Percentiles rank a stretch among this genome's conserved stretches.
Evolutionary conservation across 2,113 vertebrate species (phyloP).

Genomic region (Setophaga kirtlandii): DNA sequence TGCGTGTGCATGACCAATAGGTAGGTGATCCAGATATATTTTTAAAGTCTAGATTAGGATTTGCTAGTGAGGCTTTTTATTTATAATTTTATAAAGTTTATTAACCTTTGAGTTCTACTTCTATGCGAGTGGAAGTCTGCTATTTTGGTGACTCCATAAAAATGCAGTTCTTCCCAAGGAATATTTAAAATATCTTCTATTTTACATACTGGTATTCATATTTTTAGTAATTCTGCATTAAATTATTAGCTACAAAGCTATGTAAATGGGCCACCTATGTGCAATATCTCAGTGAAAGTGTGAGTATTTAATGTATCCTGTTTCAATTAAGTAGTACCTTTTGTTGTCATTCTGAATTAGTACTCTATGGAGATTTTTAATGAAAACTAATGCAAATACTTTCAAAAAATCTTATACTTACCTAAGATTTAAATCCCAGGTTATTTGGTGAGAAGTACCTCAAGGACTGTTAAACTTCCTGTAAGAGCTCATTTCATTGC

Average conservation of each 20-base stretch:
- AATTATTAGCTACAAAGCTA: constrained; percentile 74
- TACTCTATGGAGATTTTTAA: constrained; percentile 50
- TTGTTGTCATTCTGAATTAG: constrained; percentile 63
- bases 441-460: constrained; percentile 36
- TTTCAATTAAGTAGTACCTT: constrained; percentile 58
- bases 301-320: constrained; percentile 68
- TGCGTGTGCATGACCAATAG: constrained; percentile 82
- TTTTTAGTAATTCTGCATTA: constrained; percentile 70
- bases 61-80: constrained; percentile 63
- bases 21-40: constrained; percentile 74
- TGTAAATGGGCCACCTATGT: constrained; percentile 77
- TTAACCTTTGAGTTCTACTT: constrained; percentile 70
- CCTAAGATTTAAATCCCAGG: constrained; percentile 24
- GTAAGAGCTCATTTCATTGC: constrained; percentile 25
- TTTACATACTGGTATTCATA: constrained; percentile 68
- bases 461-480: constrained; percentile 52
- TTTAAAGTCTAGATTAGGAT: constrained; percentile 61
- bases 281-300: constrained; percentile 75
- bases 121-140: constrained; percentile 53
- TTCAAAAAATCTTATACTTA: constrained; percentile 34
- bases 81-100: constrained; percentile 68
- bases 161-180: constrained; percentile 65
- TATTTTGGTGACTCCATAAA: constrained; percentile 64
- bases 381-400: constrained; percentile 52
- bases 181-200: constrained; percentile 72